Conservation (phyloP, 2,888 invertebrate genomes). For the Ramazzottius varieornatus region DNA sequence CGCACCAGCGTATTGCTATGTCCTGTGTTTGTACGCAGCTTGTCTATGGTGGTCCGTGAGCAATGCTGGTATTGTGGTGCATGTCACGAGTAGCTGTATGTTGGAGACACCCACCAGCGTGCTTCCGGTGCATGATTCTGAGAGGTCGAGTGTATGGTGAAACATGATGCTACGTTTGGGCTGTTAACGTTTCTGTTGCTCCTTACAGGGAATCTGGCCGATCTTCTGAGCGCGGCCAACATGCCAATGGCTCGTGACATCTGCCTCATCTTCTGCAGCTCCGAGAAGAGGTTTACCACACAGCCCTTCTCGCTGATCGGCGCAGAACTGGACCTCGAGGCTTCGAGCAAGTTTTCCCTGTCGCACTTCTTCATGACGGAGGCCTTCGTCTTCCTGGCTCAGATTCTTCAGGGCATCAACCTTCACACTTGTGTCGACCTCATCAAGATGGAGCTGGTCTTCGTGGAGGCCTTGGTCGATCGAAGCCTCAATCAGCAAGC, state of each 20-base stretch:
- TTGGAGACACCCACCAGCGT: too few relatives aligned
- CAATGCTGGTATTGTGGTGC: too few relatives aligned
- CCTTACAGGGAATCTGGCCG: too few relatives aligned
- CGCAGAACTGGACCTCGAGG: neutral
- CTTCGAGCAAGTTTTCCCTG: neutral
- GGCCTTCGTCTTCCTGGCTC: neutral
- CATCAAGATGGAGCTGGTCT: neutral
- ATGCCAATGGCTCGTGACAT: neutral
- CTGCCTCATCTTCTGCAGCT: neutral
- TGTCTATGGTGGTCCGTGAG: too few relatives aligned
- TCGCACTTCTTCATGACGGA: neutral
- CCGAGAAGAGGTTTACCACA: neutral
- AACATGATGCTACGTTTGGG: too few relatives aligned
- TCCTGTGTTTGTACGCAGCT: too few relatives aligned
- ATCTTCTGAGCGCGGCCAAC: neutral
- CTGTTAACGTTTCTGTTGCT: too few relatives aligned
- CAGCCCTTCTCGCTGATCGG: neutral
- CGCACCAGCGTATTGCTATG: too few relatives aligned
- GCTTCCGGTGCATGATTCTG: too few relatives aligned
- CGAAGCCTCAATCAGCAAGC: neutral
- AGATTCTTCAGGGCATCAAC: slow-evolving; percentile 1
- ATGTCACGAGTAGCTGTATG: too few relatives aligned
- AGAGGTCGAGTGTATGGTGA: too few relatives aligned
- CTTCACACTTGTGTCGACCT: neutral
- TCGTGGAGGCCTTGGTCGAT: neutral